phyloP scores from a whole-genome alignment of 2,113 vertebrate species.

The Atrichornis clamosus region DNA sequence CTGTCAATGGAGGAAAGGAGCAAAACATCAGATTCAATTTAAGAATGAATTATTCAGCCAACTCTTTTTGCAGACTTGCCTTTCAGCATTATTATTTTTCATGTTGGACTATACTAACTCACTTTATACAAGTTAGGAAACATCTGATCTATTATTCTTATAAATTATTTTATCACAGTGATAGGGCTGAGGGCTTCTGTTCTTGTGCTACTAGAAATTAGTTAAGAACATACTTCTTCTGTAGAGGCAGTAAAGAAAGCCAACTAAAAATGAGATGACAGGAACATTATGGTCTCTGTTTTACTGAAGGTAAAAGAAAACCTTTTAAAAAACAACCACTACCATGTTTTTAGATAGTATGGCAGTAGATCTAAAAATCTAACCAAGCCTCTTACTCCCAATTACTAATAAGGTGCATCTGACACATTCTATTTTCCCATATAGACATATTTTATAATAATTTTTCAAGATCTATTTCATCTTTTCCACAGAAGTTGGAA shows the following conservation, averaged over 20 bases:
- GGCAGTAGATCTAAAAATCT: not conserved
- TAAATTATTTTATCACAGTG: not conserved
- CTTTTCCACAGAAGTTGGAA: not conserved
- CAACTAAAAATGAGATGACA: not conserved
- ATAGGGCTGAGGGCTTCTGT: not conserved
- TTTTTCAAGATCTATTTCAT: not conserved
- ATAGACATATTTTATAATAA: not conserved
- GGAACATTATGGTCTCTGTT: not conserved
- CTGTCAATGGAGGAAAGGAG: conserved; percentile 10
- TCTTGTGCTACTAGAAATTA: not conserved
- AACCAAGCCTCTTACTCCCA: not conserved
- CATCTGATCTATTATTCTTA: not conserved
- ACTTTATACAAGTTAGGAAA: not conserved
- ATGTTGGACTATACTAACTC: not conserved
- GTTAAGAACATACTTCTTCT: not conserved
- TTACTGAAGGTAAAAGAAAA: not conserved
- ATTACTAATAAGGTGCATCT: not conserved
- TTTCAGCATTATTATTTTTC: conserved; percentile 26
- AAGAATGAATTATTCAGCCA: conserved; percentile 37
- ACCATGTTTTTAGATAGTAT: not conserved
- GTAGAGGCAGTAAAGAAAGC: not conserved
- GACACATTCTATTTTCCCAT: not conserved
- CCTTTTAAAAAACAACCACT: not conserved
- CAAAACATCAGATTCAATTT: conserved; percentile 10
- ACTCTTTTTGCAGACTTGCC: not conserved